Conservation (phyloP, 2,888 invertebrate genomes). For the Euplexia lucipara region DNA sequence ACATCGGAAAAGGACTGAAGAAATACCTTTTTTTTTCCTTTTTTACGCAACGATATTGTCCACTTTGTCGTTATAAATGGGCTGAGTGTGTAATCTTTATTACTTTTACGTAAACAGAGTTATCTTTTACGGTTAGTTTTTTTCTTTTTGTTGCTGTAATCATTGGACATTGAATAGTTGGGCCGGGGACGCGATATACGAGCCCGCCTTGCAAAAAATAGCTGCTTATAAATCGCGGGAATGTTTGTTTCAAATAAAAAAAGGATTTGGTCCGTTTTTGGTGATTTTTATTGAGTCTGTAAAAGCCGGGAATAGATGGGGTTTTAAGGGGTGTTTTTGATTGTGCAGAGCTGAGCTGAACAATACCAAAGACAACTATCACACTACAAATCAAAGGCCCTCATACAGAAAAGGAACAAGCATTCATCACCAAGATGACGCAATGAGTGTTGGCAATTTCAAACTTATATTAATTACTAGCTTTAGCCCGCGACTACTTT, state of each 20-base stretch:
- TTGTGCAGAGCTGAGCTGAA: not conserved
- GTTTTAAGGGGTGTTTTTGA: constrained; percentile 16
- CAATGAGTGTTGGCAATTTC: too few species aligned
- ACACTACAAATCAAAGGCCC: too few species aligned
- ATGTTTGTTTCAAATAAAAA: constrained; percentile 61
- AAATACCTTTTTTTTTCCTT: constrained; percentile 63
- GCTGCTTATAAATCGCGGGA: constrained; percentile 54
- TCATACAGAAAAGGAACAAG: too few species aligned
- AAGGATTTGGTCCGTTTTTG: constrained; percentile 32
- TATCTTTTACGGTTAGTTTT: constrained; percentile 67
- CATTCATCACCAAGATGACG: too few species aligned
- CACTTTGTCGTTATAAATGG: constrained; percentile 69
- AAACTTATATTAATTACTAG: too few species aligned
- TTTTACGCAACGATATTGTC: constrained; percentile 67
- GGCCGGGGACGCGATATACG: constrained; percentile 57
- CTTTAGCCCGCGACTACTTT: too few species aligned
- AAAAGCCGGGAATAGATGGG: constrained; percentile 27
- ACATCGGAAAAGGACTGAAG: constrained; percentile 57
- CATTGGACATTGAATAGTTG: constrained; percentile 66
- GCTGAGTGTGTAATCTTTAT: constrained; percentile 66
- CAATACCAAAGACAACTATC: too few species aligned
- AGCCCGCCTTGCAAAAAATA: constrained; percentile 53
- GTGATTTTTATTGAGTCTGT: constrained; percentile 36
- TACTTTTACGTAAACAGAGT: constrained; percentile 68
- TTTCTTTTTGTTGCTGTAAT: constrained; percentile 64